A percentile compares a stretch with the other conserved stretches of the same genome.
phyloP scores from a whole-genome alignment of 2,113 vertebrate genomes.

The Cichladusa arquata region DNA sequence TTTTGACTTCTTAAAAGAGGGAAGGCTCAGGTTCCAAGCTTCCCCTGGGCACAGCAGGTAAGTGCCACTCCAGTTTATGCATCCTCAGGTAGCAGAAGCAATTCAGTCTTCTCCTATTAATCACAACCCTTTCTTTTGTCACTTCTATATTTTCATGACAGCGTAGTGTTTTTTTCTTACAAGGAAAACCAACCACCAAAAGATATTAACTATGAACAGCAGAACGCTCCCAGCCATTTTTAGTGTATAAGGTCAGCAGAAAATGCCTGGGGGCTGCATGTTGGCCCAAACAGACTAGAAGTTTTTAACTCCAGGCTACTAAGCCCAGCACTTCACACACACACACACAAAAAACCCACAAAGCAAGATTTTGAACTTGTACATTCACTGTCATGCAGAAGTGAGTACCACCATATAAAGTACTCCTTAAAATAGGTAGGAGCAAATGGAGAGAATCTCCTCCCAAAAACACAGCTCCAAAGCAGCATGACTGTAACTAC shows the following conservation, averaged over 20 bases:
- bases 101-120: neutral
- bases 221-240: rapidly evolving
- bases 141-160: neutral
- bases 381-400: neutral
- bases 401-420: neutral
- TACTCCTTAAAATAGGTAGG: neutral
- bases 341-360: neutral
- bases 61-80: neutral
- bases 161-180: neutral
- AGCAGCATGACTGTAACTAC: neutral
- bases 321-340: neutral
- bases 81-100: neutral
- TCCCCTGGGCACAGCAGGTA: neutral
- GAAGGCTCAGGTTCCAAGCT: neutral
- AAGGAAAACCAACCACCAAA: neutral
- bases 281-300: neutral
- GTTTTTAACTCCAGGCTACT: neutral
- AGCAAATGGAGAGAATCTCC: neutral
- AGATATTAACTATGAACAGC: neutral
- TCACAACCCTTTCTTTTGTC: neutral
- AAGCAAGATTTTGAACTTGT: neutral
- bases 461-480: neutral
- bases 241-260: neutral
- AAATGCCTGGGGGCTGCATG: neutral
- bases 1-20: neutral